Percentiles rank a stretch among this genome's conserved stretches.
Evolutionary conservation across 2,888 invertebrate genomes (phyloP).

Genomic region (Phengaris alcon): DNA sequence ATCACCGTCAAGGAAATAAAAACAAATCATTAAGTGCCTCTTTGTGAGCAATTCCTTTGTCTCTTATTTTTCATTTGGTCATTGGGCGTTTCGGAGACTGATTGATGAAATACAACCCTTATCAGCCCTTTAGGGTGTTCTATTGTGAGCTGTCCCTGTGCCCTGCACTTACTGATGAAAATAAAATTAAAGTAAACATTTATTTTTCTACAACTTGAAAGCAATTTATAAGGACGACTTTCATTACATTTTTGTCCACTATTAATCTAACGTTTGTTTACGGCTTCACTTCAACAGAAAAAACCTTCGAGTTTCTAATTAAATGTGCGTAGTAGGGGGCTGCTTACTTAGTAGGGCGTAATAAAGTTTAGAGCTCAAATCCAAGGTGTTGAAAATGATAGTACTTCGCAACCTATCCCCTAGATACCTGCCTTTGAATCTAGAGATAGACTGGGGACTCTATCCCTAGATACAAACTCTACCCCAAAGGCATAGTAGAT

Average conservation of each 20-base stretch:
- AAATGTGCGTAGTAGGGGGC: too few relatives aligned
- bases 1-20: constrained; percentile 17
- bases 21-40: constrained; percentile 22
- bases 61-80: constrained; percentile 47
- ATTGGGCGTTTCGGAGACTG: constrained; percentile 52
- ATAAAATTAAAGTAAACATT: constrained; percentile 10
- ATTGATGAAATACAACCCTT: constrained; percentile 56
- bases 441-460: too few relatives aligned
- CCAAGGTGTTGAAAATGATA: too few relatives aligned
- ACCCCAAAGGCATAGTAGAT: too few relatives aligned
- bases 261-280: background rate
- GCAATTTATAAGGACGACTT: background rate
- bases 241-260: background rate
- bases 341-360: too few relatives aligned
- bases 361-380: too few relatives aligned
- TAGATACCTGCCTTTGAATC: too few relatives aligned
- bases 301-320: too few relatives aligned
- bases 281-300: background rate
- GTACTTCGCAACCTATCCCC: too few relatives aligned
- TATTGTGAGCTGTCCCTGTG: constrained; percentile 32
- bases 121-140: constrained; percentile 43
- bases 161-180: constrained; percentile 10
- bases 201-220: background rate
- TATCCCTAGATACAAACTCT: too few relatives aligned
- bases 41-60: constrained; percentile 42